phyloP scores from a whole-genome alignment of 2,113 vertebrate genomes.

The Cynocephalus volans region DNA sequence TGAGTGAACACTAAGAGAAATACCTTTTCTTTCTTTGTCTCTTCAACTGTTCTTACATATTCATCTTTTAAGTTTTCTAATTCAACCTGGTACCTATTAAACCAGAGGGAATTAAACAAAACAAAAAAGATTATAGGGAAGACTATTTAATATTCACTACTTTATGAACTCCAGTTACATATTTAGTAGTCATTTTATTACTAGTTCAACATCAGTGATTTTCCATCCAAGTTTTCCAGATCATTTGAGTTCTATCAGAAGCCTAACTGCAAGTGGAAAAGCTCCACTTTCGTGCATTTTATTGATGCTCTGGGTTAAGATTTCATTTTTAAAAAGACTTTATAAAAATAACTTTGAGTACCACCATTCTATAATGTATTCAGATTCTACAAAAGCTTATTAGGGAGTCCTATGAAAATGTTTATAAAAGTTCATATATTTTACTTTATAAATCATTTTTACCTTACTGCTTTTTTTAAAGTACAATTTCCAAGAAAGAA shows the following conservation, averaged over 20 bases:
- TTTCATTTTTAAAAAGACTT: slow-evolving; percentile 58
- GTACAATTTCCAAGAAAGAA: slow-evolving; percentile 59
- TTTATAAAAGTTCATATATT: slow-evolving; percentile 18
- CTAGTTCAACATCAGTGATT: background rate
- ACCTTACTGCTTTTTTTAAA: slow-evolving; percentile 3
- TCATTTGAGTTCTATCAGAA: background rate
- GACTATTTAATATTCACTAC: slow-evolving; percentile 47
- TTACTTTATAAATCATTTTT: slow-evolving; percentile 65
- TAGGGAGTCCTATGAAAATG: background rate
- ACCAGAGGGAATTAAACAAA: slow-evolving; percentile 62
- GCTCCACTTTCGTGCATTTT: background rate
- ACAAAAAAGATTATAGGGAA: slow-evolving; percentile 47
- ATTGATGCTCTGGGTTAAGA: background rate
- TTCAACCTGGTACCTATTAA: slow-evolving; percentile 94
- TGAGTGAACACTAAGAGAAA: background rate
- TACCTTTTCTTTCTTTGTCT: slow-evolving; percentile 98
- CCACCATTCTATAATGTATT: background rate
- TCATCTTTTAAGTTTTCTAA: slow-evolving; percentile 95
- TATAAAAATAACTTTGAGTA: slow-evolving; percentile 40
- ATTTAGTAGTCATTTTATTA: slow-evolving; percentile 43
- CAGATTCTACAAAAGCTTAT: slow-evolving; percentile 29
- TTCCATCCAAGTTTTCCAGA: slow-evolving; percentile 7
- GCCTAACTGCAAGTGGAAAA: background rate
- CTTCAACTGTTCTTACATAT: slow-evolving; percentile 93
- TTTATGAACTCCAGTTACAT: slow-evolving; percentile 20